These are phyloP conservation scores for Anadara kagoshimensis DNA, from an alignment of 1,140 invertebrate species.

Conservation along the genomic window DNA sequence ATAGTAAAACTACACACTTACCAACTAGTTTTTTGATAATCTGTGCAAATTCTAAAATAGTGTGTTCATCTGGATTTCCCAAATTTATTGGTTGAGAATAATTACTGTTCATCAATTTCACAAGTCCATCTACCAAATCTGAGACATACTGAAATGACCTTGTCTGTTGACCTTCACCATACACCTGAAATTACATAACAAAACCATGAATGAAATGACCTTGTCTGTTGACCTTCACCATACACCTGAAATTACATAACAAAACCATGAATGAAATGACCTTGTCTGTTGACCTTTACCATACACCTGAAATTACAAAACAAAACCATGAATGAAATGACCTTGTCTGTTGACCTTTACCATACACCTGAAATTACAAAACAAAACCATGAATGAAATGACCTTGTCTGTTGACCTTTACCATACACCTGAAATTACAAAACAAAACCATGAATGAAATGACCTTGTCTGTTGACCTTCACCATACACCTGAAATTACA, in stretches of 20 bases:
- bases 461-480: too few relatives aligned
- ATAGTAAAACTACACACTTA: slow-evolving; percentile 52
- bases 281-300: too few relatives aligned
- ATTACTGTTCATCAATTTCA: slow-evolving; percentile 95
- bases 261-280: too few relatives aligned
- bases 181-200: slow-evolving; percentile 79
- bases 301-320: too few relatives aligned
- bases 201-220: not conserved
- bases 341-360: too few relatives aligned
- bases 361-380: too few relatives aligned
- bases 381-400: too few relatives aligned
- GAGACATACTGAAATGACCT: slow-evolving; percentile 98
- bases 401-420: too few relatives aligned
- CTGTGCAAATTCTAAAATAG: slow-evolving; percentile 95
- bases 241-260: not conserved
- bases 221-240: not conserved
- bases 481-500: too few relatives aligned
- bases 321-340: too few relatives aligned
- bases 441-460: too few relatives aligned
- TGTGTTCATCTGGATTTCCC: slow-evolving; percentile 98
- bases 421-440: too few relatives aligned
- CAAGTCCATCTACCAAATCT: slow-evolving; percentile 96
- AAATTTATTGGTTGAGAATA: slow-evolving; percentile 95
- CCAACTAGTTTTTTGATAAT: slow-evolving; percentile 87
- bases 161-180: slow-evolving; percentile 97